Evolutionary conservation across 2,888 invertebrate species (phyloP).

Genomic region (Teleogryllus oceanicus): DNA sequence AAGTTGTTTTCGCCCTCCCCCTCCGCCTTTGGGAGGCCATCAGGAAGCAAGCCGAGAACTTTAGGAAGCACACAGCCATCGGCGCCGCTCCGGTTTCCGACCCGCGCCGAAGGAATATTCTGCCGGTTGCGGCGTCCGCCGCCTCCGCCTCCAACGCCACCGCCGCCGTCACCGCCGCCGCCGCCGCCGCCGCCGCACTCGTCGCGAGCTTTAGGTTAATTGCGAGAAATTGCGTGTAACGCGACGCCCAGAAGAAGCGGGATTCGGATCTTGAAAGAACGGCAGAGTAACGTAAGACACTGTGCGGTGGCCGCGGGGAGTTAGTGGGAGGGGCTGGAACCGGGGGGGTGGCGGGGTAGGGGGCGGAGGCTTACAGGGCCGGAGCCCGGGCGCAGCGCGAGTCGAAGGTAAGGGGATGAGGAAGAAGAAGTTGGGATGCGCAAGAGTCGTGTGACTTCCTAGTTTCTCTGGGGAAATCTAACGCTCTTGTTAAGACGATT

Average conservation of each 20-base stretch:
- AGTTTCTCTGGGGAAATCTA: conserved; percentile 4
- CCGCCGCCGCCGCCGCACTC: neutral
- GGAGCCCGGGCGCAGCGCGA: neutral
- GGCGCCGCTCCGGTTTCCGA: neutral
- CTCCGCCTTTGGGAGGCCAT: no score
- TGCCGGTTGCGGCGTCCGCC: neutral
- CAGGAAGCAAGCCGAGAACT: no score
- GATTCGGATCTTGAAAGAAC: neutral
- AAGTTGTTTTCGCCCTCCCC: no score
- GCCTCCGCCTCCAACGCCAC: no score
- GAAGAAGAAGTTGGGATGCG: neutral
- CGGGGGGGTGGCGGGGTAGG: neutral
- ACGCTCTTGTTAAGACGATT: conserved; percentile 8
- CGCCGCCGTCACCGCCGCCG: no score
- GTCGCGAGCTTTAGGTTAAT: neutral
- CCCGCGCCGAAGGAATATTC: neutral
- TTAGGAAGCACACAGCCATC: no score
- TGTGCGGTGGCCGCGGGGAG: neutral
- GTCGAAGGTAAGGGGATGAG: neutral
- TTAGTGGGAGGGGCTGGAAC: neutral
- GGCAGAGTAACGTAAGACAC: neutral
- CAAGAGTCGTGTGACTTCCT: neutral
- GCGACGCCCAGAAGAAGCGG: neutral
- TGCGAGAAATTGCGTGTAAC: conserved; percentile 10
- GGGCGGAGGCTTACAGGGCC: neutral